Base-by-base conservation (phyloP, 2,888 invertebrate genomes). In the Drosophila picticornis region DNA sequence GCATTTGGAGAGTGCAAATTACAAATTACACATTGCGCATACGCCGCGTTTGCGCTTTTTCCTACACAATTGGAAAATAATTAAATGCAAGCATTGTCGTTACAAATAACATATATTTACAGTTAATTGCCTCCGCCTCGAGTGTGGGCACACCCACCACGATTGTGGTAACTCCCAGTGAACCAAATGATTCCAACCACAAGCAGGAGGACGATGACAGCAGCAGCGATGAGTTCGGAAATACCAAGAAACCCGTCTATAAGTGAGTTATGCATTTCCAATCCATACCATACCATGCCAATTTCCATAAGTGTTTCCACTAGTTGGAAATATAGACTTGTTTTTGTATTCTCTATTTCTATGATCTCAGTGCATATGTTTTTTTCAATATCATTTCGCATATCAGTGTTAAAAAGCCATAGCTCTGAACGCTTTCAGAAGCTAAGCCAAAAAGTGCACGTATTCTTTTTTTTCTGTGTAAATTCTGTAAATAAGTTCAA, bases 221-320 rank as follows among this genome's bases (percentile, higher is more conserved):
- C 27, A 89, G 86, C 66, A 91, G 84, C 69, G 91, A 92, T 68
- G 86, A 84, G 65, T 87, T 80, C 46, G 86, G 87, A 46, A 81
- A 84, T 60, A 68, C 34, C 77, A 84, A 83, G 56, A 88, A 78
- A 59, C 87, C 85, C 13, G 76, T 86, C 6, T 66, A 91, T 60
- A 83, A 83, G 91, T 91, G 64, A 80, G 90, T 80, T 19, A 2
- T n/a, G 7, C 36, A 36, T 38, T 19, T 27, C 27, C 13, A 0
- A 40, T 25, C 22, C 40, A 46, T 31, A 11, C 34, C 40, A 29
- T 51, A 29, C n/a, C 5, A 22, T n/a, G n/a, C n/a, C 16, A 29
- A 22, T 53, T 34, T 32, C 10, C 27, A 48, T 60, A 43, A 32
- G n/a, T 70, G 43, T 22, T 29, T 25, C 19, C 52, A 53, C 22